phyloP scores from a whole-genome alignment of 2,113 vertebrate genomes.

The Gasterosteus nipponicus region DNA sequence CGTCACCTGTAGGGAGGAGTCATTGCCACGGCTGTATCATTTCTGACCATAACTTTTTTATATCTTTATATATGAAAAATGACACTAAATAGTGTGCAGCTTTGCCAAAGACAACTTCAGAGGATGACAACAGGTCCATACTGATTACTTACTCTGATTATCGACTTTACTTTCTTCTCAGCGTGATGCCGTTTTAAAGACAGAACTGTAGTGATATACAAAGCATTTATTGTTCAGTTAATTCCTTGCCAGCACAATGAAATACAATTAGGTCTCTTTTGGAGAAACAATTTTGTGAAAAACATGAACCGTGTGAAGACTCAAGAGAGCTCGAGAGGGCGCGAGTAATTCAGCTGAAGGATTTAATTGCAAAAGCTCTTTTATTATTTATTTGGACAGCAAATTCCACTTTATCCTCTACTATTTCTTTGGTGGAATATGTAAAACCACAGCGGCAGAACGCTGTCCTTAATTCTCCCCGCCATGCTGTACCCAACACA shows the following conservation, averaged over 20 bases:
- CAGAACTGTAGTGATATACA: neutral
- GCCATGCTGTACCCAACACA: neutral
- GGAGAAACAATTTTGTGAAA: neutral
- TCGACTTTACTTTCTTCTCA: neutral
- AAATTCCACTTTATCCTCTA: neutral
- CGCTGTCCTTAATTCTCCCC: neutral
- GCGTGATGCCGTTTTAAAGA: neutral
- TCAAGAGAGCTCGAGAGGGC: too few species aligned
- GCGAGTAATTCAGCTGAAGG: neutral
- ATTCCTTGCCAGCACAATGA: neutral
- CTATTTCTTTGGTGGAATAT: neutral
- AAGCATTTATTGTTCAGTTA: neutral
- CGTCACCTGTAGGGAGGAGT: neutral
- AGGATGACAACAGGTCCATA: neutral
- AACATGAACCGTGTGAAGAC: neutral
- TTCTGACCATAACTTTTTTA: neutral
- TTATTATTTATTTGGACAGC: neutral
- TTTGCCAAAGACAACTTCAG: neutral
- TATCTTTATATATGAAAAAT: too few species aligned
- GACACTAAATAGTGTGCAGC: neutral
- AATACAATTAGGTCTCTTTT: neutral
- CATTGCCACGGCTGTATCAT: too few species aligned
- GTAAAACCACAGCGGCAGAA: neutral
- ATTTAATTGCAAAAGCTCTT: neutral
- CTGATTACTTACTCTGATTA: neutral